Evolutionary conservation across 2,888 invertebrate genomes (phyloP), one percentile per base, ranked within the genome.

Genomic region (Eilema depressum): DNA sequence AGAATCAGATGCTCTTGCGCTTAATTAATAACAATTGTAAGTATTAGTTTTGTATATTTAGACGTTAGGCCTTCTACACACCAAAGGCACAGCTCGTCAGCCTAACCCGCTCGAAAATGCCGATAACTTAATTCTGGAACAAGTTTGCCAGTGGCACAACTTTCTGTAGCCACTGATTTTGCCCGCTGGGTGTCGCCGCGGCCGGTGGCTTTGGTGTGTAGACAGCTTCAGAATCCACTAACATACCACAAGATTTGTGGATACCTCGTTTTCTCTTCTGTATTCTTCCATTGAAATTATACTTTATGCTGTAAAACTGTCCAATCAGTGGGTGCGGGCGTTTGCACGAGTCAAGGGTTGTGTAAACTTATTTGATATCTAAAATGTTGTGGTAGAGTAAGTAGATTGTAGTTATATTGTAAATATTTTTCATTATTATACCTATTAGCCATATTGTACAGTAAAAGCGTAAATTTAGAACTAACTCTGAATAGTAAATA

Each of bases 1-100:
- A 91, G 94, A 90, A 70, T 73, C 56, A 57, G 69, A 63, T 72
- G 72, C 72, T 73, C 63, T 69, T 69, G 69, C 63, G 62, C 64
- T 74, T 70, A 66, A 74, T 71, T 41, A 74, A 70, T 66, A 71
- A 71, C 65, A 68, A 74, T 68, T 71, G 68, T 73, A 67, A 73
- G 73, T 71, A 65, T 65, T 14, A 60, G 25, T 70, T 64, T 25
- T 12, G 60, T 61, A n/a, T 37, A 17, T 63, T 68, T 66, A 41
- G 41, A 33, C 14, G 14, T 66, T 17, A 59, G 17, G 17, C 17
- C 17, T 7, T 17, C 17, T 25, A 14, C 59, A 59, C 59, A 59
- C 26, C 14, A 26, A 26, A 53, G 47, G 10, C 20, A 20, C 5
- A 0, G 14, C 41, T 17, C 3, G 2, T 12, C 2, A 7, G 2